Evolutionary conservation across 2,797 vertebrate species (phyloP).

Genomic region (Hafferia zeledoni): DNA sequence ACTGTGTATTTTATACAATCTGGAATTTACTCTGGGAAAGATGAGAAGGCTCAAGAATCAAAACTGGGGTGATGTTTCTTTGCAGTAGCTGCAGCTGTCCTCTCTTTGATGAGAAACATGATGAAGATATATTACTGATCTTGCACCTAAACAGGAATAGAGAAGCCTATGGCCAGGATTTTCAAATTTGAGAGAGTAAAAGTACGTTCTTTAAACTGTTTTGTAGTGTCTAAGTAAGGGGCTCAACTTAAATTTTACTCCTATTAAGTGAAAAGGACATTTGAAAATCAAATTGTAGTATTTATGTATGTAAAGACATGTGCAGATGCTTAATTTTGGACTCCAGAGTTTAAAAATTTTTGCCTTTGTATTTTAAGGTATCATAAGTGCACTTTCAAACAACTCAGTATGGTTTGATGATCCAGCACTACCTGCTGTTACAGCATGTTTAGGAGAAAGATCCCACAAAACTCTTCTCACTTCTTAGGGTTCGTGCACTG

Average conservation of each 20-base stretch:
- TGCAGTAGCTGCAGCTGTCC: constrained; percentile 11
- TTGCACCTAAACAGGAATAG: not conserved
- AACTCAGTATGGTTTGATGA: not conserved
- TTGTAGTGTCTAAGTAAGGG: not conserved
- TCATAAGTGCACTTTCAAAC: not conserved
- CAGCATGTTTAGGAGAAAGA: not conserved
- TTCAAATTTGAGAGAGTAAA: not conserved
- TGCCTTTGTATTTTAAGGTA: not conserved
- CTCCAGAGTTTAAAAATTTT: not conserved
- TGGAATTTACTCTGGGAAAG: not conserved
- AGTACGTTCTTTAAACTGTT: not conserved
- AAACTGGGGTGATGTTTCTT: not conserved
- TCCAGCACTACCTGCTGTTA: not conserved
- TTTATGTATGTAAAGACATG: not conserved
- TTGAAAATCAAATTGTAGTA: not conserved
- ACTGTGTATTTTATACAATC: not conserved
- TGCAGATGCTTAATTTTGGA: not conserved
- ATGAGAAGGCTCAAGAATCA: not conserved
- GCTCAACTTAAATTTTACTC: not conserved
- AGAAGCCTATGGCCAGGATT: not conserved
- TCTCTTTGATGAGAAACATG: not conserved
- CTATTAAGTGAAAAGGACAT: not conserved
- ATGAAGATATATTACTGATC: not conserved
- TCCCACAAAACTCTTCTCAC: not conserved
- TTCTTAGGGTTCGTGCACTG: not conserved